phyloP scores from a whole-genome alignment of 1,140 invertebrate genomes.

The Bombus consobrinus region DNA sequence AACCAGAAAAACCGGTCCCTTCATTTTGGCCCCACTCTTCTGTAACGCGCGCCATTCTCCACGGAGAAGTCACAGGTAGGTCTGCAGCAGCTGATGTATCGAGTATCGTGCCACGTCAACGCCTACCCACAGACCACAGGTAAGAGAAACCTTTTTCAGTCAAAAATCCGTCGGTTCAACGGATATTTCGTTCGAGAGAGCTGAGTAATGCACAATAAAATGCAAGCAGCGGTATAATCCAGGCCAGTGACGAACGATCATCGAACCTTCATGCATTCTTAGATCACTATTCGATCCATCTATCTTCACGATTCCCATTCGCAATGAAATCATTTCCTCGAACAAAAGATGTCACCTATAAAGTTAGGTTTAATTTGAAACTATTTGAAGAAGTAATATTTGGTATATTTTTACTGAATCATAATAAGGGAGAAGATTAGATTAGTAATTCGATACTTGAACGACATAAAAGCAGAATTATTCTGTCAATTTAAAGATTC shows the following conservation, averaged over 20 bases:
- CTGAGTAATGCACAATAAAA: constrained; percentile 17
- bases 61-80: constrained; percentile 62
- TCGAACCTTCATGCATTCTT: not conserved
- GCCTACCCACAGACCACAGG: constrained; percentile 60
- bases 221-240: not conserved
- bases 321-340: not conserved
- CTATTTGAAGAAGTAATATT: not conserved
- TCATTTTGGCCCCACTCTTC: constrained; percentile 56
- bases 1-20: constrained; percentile 80
- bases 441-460: not conserved
- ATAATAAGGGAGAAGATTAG: not conserved
- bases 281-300: not conserved
- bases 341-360: not conserved
- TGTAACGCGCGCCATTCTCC: constrained; percentile 39
- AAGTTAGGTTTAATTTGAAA: not conserved
- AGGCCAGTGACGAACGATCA: not conserved
- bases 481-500: constrained; percentile 23
- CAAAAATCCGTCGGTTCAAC: constrained; percentile 56
- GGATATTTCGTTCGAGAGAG: constrained; percentile 13
- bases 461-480: constrained; percentile 1
- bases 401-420: not conserved
- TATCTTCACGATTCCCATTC: not conserved
- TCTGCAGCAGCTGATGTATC: constrained; percentile 67
- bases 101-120: constrained; percentile 68
- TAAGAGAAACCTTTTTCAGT: constrained; percentile 65